Conservation (phyloP, 37 sponge, comb jelly and placozoan genomes). For the Agelas oroides region DNA sequence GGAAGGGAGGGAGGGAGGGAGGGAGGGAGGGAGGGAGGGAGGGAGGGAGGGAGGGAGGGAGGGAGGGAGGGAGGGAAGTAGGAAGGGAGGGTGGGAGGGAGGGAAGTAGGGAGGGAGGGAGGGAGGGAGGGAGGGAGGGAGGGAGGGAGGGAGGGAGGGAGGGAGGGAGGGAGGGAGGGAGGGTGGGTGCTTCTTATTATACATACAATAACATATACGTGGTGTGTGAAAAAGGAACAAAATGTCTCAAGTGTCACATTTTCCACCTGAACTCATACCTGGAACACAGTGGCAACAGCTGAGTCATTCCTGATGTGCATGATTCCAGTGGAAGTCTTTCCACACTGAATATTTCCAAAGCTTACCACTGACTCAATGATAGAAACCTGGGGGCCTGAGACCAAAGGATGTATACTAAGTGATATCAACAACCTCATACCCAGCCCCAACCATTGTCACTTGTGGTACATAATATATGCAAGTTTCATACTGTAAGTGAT, state of each 20-base stretch:
- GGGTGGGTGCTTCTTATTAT: background rate
- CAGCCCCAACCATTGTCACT: too few relatives aligned
- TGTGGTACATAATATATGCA: too few relatives aligned
- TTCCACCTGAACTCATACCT: too few relatives aligned
- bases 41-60: background rate
- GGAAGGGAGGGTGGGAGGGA: background rate
- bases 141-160: slow-evolving; percentile 23
- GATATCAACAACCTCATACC: background rate
- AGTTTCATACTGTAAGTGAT: too few relatives aligned
- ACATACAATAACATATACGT: background rate
- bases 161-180: slow-evolving; percentile 7
- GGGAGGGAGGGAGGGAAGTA: background rate
- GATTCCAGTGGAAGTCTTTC: slow-evolving; percentile 34
- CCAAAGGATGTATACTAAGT: background rate
- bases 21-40: background rate
- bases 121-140: slow-evolving; percentile 8
- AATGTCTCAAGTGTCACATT: too few relatives aligned
- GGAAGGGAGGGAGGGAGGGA: background rate
- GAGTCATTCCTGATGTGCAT: slow-evolving; percentile 81
- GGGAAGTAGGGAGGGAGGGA: background rate
- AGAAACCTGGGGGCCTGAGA: slow-evolving; percentile 61
- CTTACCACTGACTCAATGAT: slow-evolving; percentile 36
- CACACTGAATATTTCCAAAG: slow-evolving; percentile 82
- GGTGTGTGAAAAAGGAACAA: too few relatives aligned
- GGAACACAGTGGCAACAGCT: slow-evolving; percentile 56